Evolutionary conservation across 2,888 invertebrate species (phyloP), one percentile per base, ranked within the genome.

Genomic region (Villa cingulata): DNA sequence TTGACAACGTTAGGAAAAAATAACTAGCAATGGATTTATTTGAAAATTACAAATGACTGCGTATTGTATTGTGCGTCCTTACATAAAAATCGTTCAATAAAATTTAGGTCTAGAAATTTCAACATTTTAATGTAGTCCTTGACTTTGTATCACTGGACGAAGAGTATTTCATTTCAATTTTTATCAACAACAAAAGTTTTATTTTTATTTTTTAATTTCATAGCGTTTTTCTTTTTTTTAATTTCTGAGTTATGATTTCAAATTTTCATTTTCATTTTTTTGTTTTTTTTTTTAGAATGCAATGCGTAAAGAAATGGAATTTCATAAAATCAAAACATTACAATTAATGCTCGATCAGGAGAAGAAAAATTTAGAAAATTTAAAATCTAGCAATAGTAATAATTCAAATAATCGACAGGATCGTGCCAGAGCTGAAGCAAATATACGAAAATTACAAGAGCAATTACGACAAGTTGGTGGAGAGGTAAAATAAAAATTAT

Each of bases 341-440:
- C 81, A 83, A 56, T 74, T 89, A 61, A 95, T 95, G 94, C 73
- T 92, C 55, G 89, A 90, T 59, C 80, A 87, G 59, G 89, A 90
- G 61, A 83, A 83, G 66, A 77, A 83, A 58, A 86, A 86, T 68
- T 78, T 88, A 57, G 83, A 88, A 58, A 78, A 81, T 57, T 70
- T 90, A 51, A 77, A 85, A 52, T 81, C 62, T 45, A 63, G 67
- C 20, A 59, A 58, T 32, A 62, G 61, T 45, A 65, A 63, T 59
- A 62, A 62, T 46, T 61, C 63, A 51, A 65, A 62, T 49, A 70
- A 67, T 56, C 50, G 51, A 20, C 47, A 47, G 19, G 58, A 56
- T 46, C 53, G 53, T 16, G 23, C 41, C 14, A 54, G 62, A 15
- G 68, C 70, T 3, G 70, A 70, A 53, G 60, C 68, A 45, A 70